These are phyloP conservation scores for Acleris laterana DNA, from an alignment of 2,888 invertebrate genomes.

Conservation along the genomic window DNA sequence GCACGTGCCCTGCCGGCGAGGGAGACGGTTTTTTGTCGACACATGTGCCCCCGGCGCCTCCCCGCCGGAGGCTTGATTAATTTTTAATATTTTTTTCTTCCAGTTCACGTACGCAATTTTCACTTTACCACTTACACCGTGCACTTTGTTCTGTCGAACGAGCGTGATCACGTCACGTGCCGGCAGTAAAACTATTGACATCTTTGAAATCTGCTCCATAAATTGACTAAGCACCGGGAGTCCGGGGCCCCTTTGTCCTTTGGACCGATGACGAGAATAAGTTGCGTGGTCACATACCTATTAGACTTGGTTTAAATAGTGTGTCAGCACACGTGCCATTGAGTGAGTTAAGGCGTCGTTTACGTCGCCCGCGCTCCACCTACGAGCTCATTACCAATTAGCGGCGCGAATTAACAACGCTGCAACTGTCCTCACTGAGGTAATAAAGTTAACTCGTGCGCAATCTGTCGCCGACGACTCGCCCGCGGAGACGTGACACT, in stretches of 20 bases:
- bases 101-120: conserved; percentile 84
- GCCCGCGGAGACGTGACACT: conserved; percentile 55
- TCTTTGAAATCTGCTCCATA: conserved; percentile 43
- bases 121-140: conserved; percentile 74
- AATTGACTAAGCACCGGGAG: conserved; percentile 6
- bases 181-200: conserved; percentile 57
- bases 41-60: conserved; percentile 74
- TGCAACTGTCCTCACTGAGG: conserved; percentile 73
- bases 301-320: conserved; percentile 12
- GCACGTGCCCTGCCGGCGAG: conserved; percentile 73
- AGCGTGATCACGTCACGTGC: conserved; percentile 53
- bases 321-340: conserved; percentile 62
- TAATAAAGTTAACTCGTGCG: conserved; percentile 66
- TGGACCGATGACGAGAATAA: too few relatives aligned
- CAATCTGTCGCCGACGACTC: conserved; percentile 46
- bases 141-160: conserved; percentile 50
- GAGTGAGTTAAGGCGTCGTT: conserved; percentile 62
- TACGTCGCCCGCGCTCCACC: conserved; percentile 82
- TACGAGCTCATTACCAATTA: conserved; percentile 75
- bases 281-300: not conserved
- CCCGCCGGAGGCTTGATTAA: conserved; percentile 73
- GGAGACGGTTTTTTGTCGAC: conserved; percentile 82
- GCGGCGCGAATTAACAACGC: conserved; percentile 74
- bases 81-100: conserved; percentile 84
- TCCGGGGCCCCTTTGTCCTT: not conserved